Evolutionary conservation across 2,113 vertebrate species (phyloP), one percentile per base, ranked within the genome.

Genomic region (Thalassarche chlororhynchos): DNA sequence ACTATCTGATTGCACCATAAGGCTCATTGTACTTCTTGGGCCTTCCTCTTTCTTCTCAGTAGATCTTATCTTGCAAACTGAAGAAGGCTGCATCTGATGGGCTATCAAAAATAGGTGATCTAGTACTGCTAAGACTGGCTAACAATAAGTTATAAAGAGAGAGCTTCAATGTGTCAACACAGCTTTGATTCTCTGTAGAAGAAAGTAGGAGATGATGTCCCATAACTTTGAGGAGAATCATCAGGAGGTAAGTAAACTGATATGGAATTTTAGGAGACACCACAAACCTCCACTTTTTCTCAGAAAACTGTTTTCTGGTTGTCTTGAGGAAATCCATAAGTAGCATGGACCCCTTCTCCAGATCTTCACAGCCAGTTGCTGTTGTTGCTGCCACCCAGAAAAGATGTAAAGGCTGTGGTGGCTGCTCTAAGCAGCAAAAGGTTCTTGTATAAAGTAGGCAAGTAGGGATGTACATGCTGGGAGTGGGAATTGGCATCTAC

Each of bases 1-100:
- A 8, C 4, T 18, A 10, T 32, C 11, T 81, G 20, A 64, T 26
- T 60, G 23, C 14, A 28, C 2, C 1, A 0, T 13, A 31, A 60
- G 14, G 16, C 17, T 70, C 8, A 0, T 62, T 13, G 8, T 12
- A 15, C 16, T 58, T 57, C 44, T 28, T 40, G 11, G 13, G 4
- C 9, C 12, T 69, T 52, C 7, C 12, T 87, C 20, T 71, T 65
- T 14, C 9, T 75, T 69, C 36, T 66, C 23, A 38, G 20, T 2
- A 74, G 14, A 14, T 19, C 18, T 72, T 24, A 7, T 23, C 36
- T 51, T 78, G 42, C 54, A 42, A 85, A 47, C 14, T 68, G 34
- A 40, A 68, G 36, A 52, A 31, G 18, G 15, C 31, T 86, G 24
- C 5, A 29, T 24, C n/a, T 71, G 24, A 38, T 66, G 15, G 28